Evolutionary conservation across 2,888 invertebrate species (phyloP).

Genomic region (Plagodis pulveraria): DNA sequence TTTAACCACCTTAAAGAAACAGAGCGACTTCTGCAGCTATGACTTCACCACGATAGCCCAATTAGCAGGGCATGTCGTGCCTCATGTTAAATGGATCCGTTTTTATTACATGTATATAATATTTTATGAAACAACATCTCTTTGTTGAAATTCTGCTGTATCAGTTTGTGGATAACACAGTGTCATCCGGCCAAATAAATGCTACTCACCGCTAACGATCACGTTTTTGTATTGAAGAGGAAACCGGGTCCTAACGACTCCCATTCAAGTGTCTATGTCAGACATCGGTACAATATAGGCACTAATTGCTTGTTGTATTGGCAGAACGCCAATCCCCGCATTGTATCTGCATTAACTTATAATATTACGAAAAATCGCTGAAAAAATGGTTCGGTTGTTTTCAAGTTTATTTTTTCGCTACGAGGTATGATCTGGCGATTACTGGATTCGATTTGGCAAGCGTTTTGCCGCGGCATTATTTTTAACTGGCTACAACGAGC

Average conservation of each 20-base stretch:
- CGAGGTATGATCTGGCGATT: conserved; percentile 2
- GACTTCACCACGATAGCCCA: too few relatives aligned
- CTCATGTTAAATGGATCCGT: too few relatives aligned
- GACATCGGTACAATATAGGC: conserved; percentile 34
- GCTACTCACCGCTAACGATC: conserved; percentile 11
- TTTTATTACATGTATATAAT: too few relatives aligned
- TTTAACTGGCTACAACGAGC: not conserved
- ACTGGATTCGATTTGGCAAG: conserved; percentile 7
- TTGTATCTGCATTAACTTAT: conserved; percentile 28
- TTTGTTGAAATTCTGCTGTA: too few relatives aligned
- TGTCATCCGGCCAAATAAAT: conserved; percentile 3
- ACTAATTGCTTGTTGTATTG: conserved; percentile 41
- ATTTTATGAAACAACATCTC: too few relatives aligned
- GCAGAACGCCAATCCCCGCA: conserved; percentile 36
- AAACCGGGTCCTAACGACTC: conserved; percentile 22
- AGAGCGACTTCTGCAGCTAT: too few relatives aligned
- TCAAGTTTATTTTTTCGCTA: conserved; percentile 1
- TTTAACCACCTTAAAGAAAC: too few relatives aligned
- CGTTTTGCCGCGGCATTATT: not conserved
- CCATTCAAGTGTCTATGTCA: conserved; percentile 30
- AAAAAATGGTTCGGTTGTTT: conserved; percentile 6
- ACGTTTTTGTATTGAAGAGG: conserved; percentile 20
- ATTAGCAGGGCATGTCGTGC: too few relatives aligned
- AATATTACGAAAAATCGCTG: not conserved
- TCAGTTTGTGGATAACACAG: not conserved